Evolutionary conservation across 2,888 invertebrate species (phyloP).

Genomic region (Aphodius granarius): DNA sequence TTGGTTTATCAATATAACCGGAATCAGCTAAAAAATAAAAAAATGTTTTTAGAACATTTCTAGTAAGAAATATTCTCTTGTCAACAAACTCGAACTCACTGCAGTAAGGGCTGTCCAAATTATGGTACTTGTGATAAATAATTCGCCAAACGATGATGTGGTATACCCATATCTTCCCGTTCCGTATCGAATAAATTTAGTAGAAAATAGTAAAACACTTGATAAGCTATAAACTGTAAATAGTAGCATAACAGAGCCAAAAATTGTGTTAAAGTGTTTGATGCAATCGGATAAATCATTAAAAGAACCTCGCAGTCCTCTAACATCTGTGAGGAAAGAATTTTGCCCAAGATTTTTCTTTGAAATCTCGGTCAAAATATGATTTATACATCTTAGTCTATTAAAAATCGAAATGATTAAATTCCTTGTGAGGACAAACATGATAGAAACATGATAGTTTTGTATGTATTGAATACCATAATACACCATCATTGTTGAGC

Average conservation of each 20-base stretch:
- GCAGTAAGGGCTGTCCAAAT: background rate
- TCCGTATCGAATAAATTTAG: constrained; percentile 1
- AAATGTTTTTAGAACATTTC: background rate
- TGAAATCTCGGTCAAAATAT: background rate
- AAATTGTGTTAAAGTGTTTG: constrained; percentile 11
- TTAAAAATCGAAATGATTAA: constrained; percentile 4
- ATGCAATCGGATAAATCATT: background rate
- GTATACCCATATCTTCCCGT: background rate
- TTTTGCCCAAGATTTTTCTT: background rate
- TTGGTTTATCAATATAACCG: background rate
- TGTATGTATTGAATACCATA: constrained; percentile 1
- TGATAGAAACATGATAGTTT: constrained; percentile 7
- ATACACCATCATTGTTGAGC: background rate
- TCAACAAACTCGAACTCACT: background rate
- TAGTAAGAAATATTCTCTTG: background rate
- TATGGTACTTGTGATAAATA: background rate
- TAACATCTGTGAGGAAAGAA: background rate
- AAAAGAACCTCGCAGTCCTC: background rate
- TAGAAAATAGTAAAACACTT: constrained; percentile 6
- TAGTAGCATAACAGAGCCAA: constrained; percentile 1
- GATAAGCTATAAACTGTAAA: constrained; percentile 8
- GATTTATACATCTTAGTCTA: constrained; percentile 12
- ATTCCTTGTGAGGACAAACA: constrained; percentile 2
- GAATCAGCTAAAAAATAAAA: constrained; percentile 16
- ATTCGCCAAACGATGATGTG: background rate